Percentiles rank a stretch among this genome's conserved stretches.
These are phyloP conservation scores for Onychorhynchus coronatus DNA, from an alignment of 2,113 vertebrate genomes.

Conservation along the genomic window DNA sequence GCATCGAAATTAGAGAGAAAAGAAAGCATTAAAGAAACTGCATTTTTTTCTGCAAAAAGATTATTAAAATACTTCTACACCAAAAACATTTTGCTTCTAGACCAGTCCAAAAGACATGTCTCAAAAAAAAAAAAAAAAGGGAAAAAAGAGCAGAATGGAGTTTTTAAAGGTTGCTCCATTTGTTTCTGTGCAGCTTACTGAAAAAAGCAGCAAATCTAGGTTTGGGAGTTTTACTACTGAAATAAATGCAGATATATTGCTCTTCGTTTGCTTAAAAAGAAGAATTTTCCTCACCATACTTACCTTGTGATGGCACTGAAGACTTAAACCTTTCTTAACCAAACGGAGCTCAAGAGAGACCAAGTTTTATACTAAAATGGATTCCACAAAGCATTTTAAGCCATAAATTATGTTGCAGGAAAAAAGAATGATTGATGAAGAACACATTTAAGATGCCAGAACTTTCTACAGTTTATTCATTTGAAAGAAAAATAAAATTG, in stretches of 20 bases:
- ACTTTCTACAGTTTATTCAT: constrained; percentile 35
- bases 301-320: constrained; percentile 77
- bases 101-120: constrained; percentile 26
- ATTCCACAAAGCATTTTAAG: constrained; percentile 78
- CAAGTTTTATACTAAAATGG: constrained; percentile 60
- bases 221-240: constrained; percentile 14
- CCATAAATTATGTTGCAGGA: constrained; percentile 69
- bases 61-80: constrained; percentile 73
- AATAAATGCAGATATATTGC: constrained; percentile 32
- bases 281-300: constrained; percentile 71
- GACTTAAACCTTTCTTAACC: constrained; percentile 66
- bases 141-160: not conserved
- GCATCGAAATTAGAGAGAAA: constrained; percentile 66
- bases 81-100: constrained; percentile 46
- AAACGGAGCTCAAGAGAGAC: constrained; percentile 68
- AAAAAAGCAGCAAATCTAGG: constrained; percentile 4
- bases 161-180: constrained; percentile 42
- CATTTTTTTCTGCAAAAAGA: constrained; percentile 69
- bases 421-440: constrained; percentile 47
- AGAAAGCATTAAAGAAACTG: constrained; percentile 53
- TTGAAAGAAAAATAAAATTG: constrained; percentile 38
- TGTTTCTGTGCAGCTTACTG: constrained; percentile 30
- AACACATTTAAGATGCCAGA: constrained; percentile 28
- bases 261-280: constrained; percentile 8
- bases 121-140: not conserved